A percentile compares a stretch with the other conserved stretches of the same genome.
Conservation (phyloP, 1,140 invertebrate genomes). For the Cydia strobilella region DNA sequence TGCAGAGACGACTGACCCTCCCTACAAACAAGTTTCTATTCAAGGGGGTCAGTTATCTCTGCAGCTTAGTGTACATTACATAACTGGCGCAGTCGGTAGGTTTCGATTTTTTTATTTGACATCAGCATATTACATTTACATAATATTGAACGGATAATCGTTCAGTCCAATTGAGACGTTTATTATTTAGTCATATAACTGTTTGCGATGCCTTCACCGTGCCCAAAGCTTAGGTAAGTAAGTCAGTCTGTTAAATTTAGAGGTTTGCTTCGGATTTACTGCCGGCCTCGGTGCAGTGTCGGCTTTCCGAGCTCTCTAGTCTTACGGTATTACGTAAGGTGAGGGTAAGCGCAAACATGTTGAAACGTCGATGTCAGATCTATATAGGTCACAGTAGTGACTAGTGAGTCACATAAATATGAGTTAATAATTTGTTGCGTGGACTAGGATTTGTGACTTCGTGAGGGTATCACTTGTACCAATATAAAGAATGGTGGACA, state of each 20-base stretch:
- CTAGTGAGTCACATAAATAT: not conserved
- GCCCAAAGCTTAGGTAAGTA: not conserved
- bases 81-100: no score
- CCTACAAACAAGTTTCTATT: no score
- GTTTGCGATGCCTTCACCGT: not conserved
- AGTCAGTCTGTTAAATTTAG: slow-evolving; percentile 14
- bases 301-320: not conserved
- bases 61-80: no score
- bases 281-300: no score
- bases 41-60: no score
- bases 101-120: no score
- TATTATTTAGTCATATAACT: not conserved
- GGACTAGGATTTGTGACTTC: not conserved
- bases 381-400: not conserved
- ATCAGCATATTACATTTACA: no score
- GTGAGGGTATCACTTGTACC: not conserved
- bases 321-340: slow-evolving; percentile 4
- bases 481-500: no score
- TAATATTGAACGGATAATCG: no score
- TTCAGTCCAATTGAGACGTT: not conserved
- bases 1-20: no score
- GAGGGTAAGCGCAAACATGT: not conserved
- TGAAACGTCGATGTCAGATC: not conserved
- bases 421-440: not conserved
- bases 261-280: slow-evolving; percentile 11